A percentile compares a stretch with the other conserved stretches of the same genome.
These are phyloP conservation scores for Mus spretus DNA, from an alignment of 2,797 vertebrate species.

Conservation along the genomic window DNA sequence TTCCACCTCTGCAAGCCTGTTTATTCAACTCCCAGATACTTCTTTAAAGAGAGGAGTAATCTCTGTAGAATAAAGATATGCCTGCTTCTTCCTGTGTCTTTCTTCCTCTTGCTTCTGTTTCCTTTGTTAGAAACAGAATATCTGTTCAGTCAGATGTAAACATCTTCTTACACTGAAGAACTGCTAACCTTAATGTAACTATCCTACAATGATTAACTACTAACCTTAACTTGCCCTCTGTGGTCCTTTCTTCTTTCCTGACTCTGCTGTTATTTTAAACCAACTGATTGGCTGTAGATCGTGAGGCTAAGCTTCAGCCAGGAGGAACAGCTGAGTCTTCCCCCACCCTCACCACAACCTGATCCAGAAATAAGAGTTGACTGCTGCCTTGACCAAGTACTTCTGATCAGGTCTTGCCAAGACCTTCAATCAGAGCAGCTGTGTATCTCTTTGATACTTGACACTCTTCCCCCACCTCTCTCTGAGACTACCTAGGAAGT, in stretches of 20 bases:
- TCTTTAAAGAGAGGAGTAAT: background rate
- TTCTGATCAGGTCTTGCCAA: background rate
- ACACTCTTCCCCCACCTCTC: background rate
- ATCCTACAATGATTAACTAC: no score
- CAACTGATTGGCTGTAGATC: background rate
- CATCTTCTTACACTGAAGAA: background rate
- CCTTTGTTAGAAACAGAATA: background rate
- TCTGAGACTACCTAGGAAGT: background rate
- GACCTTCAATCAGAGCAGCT: background rate
- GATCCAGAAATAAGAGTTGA: background rate
- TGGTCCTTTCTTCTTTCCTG: background rate
- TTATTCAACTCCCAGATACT: background rate
- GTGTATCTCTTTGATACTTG: background rate
- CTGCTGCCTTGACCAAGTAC: background rate
- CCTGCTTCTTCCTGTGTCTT: no score
- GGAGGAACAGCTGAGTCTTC: background rate
- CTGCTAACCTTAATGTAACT: background rate
- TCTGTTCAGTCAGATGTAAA: background rate
- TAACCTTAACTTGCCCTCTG: background rate
- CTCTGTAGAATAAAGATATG: background rate
- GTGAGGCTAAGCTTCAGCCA: background rate
- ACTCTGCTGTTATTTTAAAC: background rate
- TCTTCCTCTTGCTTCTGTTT: background rate
- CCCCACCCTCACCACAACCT: fast-evolving
- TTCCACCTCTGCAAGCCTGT: no score